Evolutionary conservation across 2,888 invertebrate genomes (phyloP), one percentile per base, ranked within the genome.

Genomic region (Helleia helle): DNA sequence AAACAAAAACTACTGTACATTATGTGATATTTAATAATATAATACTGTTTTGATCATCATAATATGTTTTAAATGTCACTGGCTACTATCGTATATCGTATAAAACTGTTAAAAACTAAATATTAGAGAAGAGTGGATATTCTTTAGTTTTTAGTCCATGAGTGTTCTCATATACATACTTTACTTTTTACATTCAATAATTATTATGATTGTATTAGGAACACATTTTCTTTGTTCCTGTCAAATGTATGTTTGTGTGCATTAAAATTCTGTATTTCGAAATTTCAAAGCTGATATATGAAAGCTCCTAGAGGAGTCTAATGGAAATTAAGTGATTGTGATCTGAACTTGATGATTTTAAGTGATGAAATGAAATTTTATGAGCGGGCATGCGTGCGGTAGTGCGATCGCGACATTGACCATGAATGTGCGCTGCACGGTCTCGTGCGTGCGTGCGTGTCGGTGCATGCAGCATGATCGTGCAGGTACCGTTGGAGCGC

Each of bases 401-500:
- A 56, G 50, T 54, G 56, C 48, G 52, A 58, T 59, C 59, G 64
- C 68, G 68, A 68, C 71, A 71, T 74, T 73, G 73, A 71, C 70
- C 71, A 71, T 72, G 49, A 52, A 52, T 57, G 56, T 49, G 51
- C 48, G 51, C 55, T 49, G 57, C 50, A 47, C 43, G 55, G 36
- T 36, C 39, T 38, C 22, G 27, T 13, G 30, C 29, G 17, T 18
- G 30, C 31, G 36, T 29, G 27, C 37, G 40, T 28, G 31, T 27
- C 24, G 25, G 56, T 53, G 46, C 45, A 52, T 50, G 52, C 54
- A 57, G 60, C 59, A 44, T 44, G 51, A 44, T 46, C 40, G 40
- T 29, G 50, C 58, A 55, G 51, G 70, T 80, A 81, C 83, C 83
- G 59, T 79, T 70, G 64, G 65, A 64, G 60, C 79, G 75, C 62